Conservation (phyloP, 2,797 vertebrate genomes). For the Tenualosa ilisha region DNA sequence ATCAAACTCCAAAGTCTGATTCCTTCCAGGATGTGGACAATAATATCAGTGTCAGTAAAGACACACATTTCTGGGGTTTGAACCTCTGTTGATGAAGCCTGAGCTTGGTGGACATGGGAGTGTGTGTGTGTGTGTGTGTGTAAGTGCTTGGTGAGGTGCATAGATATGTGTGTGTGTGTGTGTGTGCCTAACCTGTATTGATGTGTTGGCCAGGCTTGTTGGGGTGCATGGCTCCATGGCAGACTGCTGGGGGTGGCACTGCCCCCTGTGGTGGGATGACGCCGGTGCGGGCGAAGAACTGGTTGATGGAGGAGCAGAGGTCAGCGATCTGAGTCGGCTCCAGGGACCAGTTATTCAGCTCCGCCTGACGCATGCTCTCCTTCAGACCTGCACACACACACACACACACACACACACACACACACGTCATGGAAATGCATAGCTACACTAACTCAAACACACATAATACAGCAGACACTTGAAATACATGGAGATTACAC, state of each 20-base stretch:
- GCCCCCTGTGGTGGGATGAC: slow-evolving; percentile 88
- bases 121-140: too few species aligned
- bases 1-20: too few species aligned
- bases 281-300: slow-evolving; percentile 90
- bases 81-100: too few species aligned
- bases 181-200: slow-evolving; percentile 75
- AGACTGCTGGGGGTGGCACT: slow-evolving; percentile 79
- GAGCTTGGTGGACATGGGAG: too few species aligned
- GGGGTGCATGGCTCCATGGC: slow-evolving; percentile 86
- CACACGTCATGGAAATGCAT: background rate
- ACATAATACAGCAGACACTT: background rate
- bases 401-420: background rate
- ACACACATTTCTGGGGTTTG: too few species aligned
- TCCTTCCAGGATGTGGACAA: too few species aligned
- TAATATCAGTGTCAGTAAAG: too few species aligned
- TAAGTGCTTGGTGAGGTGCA: background rate
- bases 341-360: slow-evolving; percentile 92
- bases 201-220: slow-evolving; percentile 87
- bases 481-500: background rate
- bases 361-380: slow-evolving; percentile 93
- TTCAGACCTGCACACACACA: slow-evolving; percentile 75
- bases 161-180: background rate
- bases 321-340: slow-evolving; percentile 91
- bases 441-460: background rate
- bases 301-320: slow-evolving; percentile 92